These are phyloP conservation scores for Galerucella pusilla DNA, from an alignment of 2,888 invertebrate genomes.

Conservation along the genomic window DNA sequence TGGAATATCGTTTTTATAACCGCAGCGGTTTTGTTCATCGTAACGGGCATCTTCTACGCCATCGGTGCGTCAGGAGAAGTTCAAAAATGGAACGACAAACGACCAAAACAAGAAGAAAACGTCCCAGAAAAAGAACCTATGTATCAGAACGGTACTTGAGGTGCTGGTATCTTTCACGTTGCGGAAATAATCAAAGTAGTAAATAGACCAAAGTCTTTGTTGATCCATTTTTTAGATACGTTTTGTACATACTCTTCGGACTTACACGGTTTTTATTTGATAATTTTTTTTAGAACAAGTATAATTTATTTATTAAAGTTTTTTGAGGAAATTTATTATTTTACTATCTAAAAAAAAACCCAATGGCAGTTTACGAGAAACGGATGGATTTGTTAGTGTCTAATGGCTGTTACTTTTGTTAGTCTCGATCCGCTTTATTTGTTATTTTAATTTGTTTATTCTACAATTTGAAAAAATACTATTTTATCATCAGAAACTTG, in stretches of 20 bases:
- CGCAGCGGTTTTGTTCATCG: conserved; percentile 40
- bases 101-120: conserved; percentile 22
- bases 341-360: not conserved
- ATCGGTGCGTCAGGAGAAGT: conserved; percentile 47
- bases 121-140: conserved; percentile 38
- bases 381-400: not conserved
- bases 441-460: not conserved
- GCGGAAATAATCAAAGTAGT: conserved; percentile 17
- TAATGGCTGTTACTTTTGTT: not conserved
- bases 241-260: conserved; percentile 20
- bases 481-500: not conserved
- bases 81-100: conserved; percentile 47
- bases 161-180: not conserved
- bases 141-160: conserved; percentile 36
- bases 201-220: conserved; percentile 21
- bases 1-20: conserved; percentile 46
- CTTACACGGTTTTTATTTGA: conserved; percentile 19
- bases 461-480: too few relatives aligned
- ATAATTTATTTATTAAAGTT: conserved; percentile 34
- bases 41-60: conserved; percentile 42
- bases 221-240: conserved; percentile 19
- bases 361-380: conserved; percentile 7
- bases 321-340: conserved; percentile 14
- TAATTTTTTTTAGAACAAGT: conserved; percentile 23
- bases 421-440: not conserved